Conservation (phyloP, 2,888 invertebrate species). For the Synergus itoensis region DNA sequence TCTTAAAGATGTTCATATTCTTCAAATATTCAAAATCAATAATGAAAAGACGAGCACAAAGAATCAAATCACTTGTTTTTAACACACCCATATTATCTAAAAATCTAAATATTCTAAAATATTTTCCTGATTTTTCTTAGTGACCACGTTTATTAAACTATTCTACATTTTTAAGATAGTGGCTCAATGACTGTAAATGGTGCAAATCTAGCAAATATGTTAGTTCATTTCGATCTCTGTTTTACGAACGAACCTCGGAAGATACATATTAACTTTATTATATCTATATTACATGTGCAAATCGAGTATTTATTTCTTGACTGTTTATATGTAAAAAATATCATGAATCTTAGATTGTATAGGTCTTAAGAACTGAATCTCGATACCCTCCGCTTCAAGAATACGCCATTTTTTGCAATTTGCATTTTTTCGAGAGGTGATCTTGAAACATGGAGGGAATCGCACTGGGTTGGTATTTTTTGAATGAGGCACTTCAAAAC, state of each 20-base stretch:
- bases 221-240: constrained; percentile 15
- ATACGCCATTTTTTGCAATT: neutral
- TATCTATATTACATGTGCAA: constrained; percentile 17
- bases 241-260: constrained; percentile 18
- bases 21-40: neutral
- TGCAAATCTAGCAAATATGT: constrained; percentile 17
- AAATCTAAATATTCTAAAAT: neutral
- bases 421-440: constrained; percentile 29
- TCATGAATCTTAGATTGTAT: constrained; percentile 55
- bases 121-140: neutral
- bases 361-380: constrained; percentile 22
- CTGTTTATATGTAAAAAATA: constrained; percentile 54
- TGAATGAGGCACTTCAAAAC: constrained; percentile 10
- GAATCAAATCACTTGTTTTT: constrained; percentile 31
- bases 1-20: constrained; percentile 1
- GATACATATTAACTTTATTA: constrained; percentile 36
- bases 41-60: constrained; percentile 19
- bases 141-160: neutral
- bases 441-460: constrained; percentile 46
- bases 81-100: neutral
- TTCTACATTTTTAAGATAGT: constrained; percentile 12
- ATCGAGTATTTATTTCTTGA: constrained; percentile 61
- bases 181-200: neutral
- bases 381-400: constrained; percentile 30
- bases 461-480: constrained; percentile 46